Evolutionary conservation across 2,888 invertebrate species (phyloP), one percentile per base, ranked within the genome.

Genomic region (Lymantria dispar): DNA sequence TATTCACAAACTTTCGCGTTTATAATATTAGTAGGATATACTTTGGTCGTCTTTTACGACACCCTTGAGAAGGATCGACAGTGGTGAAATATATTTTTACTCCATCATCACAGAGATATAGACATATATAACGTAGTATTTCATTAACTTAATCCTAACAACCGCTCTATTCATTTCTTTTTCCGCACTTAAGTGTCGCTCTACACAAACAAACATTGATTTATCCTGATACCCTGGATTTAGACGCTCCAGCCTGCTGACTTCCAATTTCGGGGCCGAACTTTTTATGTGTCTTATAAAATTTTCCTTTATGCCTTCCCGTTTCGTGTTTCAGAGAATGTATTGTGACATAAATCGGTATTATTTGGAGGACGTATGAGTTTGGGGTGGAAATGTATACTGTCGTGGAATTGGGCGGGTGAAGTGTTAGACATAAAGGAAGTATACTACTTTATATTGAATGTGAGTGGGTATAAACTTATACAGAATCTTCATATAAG

Each of bases 191-290:
- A 86, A 86, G 83, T 85, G 86, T 80, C 85, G 73, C 84, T 87
- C 82, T 70, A 72, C 72, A 71, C 77, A 76, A 77, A 82, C 85
- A 83, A 87, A 89, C 90, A 90, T 89, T 91, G 91, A 90, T 90
- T 89, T 90, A 90, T 90, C 85, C 84, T 87, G 88, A 89, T 87
- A 88, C 88, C 73, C 64, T 68, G 87, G 87, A 80, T 86, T 86
- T 81, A 74, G 75, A 39, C 52, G 69, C 74, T 72, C 70, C 69
- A 48, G 56, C 73, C 73, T 72, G 70, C 86, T 89, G 85, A 85
- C 85, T 85, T 84, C 77, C 88, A 86, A 88, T 88, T 87, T 78
- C 76, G 62, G 48, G 48, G 68, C 72, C 75, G 73, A 81, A 85
- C 79, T 86, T 89, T 88, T 88, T 87, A 87, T 86, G 80, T 83